Evolutionary conservation across 2,797 vertebrate species (phyloP), one percentile per base, ranked within the genome.

Genomic region (Australoheros facetus): DNA sequence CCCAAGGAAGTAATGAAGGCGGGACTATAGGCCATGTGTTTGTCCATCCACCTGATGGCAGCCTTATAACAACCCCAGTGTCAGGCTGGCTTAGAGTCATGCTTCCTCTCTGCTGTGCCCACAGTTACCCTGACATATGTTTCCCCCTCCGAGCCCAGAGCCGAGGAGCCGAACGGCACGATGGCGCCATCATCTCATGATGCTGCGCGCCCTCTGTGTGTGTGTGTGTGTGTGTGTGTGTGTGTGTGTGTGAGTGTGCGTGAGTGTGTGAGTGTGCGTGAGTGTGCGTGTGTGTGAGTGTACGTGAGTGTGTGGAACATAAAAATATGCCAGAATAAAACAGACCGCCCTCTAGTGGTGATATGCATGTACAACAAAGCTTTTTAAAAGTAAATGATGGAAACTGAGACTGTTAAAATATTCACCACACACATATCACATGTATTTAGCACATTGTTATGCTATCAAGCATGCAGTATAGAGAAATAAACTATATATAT

Each of bases 1-100:
- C 91, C 91, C 87, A 93, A 92, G 89, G 88, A 90, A 93, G 91
- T 93, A 94, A 95, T 92, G 90, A 93, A 85, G 88, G 82, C 80
- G 64, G 79, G 83, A 82, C 85, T 85, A 80, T 21, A 75, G 85
- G 88, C 85, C 8, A 4, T 83, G 80, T 56, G 74, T 85, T 89
- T 71, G 79, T 75, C 26, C 75, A 19, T 88, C 82, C 66, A 91
- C 86, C 88, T 94, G 91, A 93, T 87, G 91, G 86, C 89, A 80
- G 77, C 70, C 89, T 80, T 86, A 69, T 90, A 88, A 89, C 88
- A 84, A 88, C 78, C 83, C 30, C 30, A 0, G 72, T 93, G 93
- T 93, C 92, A 90, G 78, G 69, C 56, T 23, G 23, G 87, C 79
- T 92, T 82, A 91, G 55, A 81, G 80, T 91, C 86, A 92, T 1